Percentiles rank a stretch among this genome's conserved stretches.
phyloP scores from a whole-genome alignment of 2,888 invertebrate genomes.

The Melipona beecheii region DNA sequence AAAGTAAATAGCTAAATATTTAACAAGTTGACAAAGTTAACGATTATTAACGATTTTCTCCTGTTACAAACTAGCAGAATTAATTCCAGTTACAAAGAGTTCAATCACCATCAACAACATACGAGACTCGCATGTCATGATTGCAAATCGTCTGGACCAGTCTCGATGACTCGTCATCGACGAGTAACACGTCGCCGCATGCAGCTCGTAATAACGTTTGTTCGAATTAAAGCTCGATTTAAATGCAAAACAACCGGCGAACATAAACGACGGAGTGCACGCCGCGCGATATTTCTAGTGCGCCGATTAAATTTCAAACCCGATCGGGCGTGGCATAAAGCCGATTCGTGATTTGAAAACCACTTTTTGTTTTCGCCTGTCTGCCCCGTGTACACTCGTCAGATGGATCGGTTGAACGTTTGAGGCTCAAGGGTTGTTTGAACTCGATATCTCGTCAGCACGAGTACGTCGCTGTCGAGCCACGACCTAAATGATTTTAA shows the following conservation, averaged over 20 bases:
- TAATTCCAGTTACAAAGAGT: no score
- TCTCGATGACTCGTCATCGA: slow-evolving; percentile 6
- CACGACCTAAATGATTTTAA: slow-evolving; percentile 70
- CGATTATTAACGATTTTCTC: no score
- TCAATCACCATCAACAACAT: not conserved
- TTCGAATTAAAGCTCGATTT: slow-evolving; percentile 29
- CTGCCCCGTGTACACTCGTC: slow-evolving; percentile 56
- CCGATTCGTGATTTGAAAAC: slow-evolving; percentile 55
- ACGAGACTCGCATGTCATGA: not conserved
- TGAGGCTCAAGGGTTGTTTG: slow-evolving; percentile 59
- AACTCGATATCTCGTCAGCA: slow-evolving; percentile 68
- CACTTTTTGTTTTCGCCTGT: slow-evolving; percentile 55
- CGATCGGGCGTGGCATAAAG: slow-evolving; percentile 53
- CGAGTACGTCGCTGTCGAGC: slow-evolving; percentile 62
- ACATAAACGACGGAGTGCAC: no score
- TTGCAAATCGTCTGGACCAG: not conserved
- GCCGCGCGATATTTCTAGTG: not conserved
- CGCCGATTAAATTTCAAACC: slow-evolving; percentile 57
- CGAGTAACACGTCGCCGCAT: not conserved
- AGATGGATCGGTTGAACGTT: slow-evolving; percentile 54
- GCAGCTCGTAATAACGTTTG: slow-evolving; percentile 22
- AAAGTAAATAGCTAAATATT: no score
- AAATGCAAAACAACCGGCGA: slow-evolving; percentile 36
- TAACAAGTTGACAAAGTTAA: no score
- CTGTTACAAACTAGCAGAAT: no score